Percentiles rank a stretch among this genome's conserved stretches.
Evolutionary conservation across 2,797 vertebrate genomes (phyloP).

Genomic region (Crypturellus tataupa): DNA sequence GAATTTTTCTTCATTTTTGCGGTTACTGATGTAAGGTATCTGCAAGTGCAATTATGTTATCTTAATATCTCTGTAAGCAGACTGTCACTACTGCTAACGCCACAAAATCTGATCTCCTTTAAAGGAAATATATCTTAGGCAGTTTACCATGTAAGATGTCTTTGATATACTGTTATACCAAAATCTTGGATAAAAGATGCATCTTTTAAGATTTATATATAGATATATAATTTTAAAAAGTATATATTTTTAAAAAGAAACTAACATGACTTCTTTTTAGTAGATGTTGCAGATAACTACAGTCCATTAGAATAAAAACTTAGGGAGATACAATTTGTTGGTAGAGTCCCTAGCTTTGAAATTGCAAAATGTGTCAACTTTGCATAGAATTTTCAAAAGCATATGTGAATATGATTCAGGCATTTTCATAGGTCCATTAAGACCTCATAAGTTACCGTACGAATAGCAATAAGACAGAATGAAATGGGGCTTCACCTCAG

Average conservation of each 20-base stretch:
- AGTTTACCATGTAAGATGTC: rapidly evolving
- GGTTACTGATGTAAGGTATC: neutral
- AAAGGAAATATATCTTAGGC: neutral
- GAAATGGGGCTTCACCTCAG: neutral
- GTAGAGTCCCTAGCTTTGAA: neutral
- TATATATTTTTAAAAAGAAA: neutral
- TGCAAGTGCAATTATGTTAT: neutral
- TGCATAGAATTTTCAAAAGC: neutral
- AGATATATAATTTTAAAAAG: neutral
- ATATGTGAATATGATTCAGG: rapidly evolving
- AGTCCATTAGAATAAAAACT: neutral
- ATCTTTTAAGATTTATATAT: neutral
- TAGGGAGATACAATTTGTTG: neutral
- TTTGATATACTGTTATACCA: neutral
- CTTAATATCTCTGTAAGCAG: neutral
- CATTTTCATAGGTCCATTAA: neutral
- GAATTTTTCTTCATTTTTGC: neutral
- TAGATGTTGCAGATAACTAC: neutral
- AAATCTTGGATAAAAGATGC: neutral
- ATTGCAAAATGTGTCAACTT: neutral
- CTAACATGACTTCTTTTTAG: neutral
- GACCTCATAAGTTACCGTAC: neutral
- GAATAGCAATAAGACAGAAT: neutral
- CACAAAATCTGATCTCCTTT: neutral
- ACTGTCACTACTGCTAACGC: neutral